Percentiles rank a stretch among this genome's conserved stretches.
Conservation (phyloP, 2,888 invertebrate genomes). For the Ophion obscuratus region DNA sequence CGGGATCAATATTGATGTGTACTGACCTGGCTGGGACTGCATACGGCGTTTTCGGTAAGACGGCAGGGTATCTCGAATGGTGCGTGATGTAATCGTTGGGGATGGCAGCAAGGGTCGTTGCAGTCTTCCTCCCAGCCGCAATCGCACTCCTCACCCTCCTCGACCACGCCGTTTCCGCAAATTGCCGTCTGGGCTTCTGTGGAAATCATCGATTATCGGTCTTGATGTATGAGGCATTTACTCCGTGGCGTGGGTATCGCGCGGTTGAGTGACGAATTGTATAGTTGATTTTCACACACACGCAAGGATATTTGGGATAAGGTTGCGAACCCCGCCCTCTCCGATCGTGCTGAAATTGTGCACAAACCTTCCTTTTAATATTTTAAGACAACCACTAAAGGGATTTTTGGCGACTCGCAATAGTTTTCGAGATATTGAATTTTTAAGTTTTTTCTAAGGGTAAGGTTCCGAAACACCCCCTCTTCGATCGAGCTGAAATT, state of each 20-base stretch:
- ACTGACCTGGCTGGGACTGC: conserved; percentile 91
- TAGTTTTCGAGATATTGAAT: too few species aligned
- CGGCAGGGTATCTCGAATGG: conserved; percentile 93
- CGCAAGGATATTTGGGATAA: too few species aligned
- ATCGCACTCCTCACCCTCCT: conserved; percentile 98
- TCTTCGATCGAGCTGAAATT: too few species aligned
- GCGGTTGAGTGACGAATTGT: conserved; percentile 36
- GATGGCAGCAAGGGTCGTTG: conserved; percentile 95
- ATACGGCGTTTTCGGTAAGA: conserved; percentile 90
- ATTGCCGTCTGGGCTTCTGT: conserved; percentile 95
- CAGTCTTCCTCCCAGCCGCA: conserved; percentile 99
- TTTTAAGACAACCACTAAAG: too few species aligned
- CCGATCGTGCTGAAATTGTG: too few species aligned
- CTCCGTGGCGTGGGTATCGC: conserved; percentile 13
- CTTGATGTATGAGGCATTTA: conserved; percentile 54
- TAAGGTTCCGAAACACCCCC: too few species aligned
- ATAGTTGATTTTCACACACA: neutral
- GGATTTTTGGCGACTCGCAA: too few species aligned
- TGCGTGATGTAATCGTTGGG: conserved; percentile 92
- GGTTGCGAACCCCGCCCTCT: too few species aligned
- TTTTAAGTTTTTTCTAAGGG: too few species aligned
- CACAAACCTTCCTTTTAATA: too few species aligned
- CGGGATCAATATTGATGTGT: conserved; percentile 11
- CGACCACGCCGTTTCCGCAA: conserved; percentile 98
- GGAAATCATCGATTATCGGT: conserved; percentile 74